Evolutionary conservation across 1,140 invertebrate genomes (phyloP), one percentile per base, ranked within the genome.

Genomic region (Heterodera schachtii): DNA sequence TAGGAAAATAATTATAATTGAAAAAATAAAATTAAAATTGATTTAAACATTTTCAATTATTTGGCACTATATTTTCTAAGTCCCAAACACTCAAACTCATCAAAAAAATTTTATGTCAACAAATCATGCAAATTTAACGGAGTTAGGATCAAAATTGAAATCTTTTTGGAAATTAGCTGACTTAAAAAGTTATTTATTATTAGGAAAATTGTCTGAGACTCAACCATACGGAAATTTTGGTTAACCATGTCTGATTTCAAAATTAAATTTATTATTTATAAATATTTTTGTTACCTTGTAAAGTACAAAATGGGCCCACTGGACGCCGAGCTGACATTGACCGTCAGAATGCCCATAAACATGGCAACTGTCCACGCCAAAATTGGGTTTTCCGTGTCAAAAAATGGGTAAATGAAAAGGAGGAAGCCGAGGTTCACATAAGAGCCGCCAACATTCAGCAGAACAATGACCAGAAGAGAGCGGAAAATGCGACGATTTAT

Each of bases 391-490:
- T 21, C 31, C 8, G 60, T 9, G 46, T 9, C 67, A 11, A 52
- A 60, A 66, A 64, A 21, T 31, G 75, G 75, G 31, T n/a, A 31
- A 46, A 66, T 57, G 46, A 66, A 11, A 52, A 78, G n/a, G 49
- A 7, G 16, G n/a, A 21, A 3, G 64, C 11, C 47, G 21, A 44
- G 41, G 46, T 31, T 43, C 47, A 78, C 31, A 52, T 60, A 66
- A 57, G 67, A 78, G 2, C 75, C 75, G 31, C 75, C 75, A 60
- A 78, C 60, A 78, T 78, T 78, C 44, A 78, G 64, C 43, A 78
- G 46, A 11, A 52, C 8, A 43, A 78, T 78, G 46, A 60, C 31
- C 67, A 78, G 46, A 52, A 78, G 21, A 11, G 75, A 78, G 31
- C 75, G 75, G 67, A 13, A 78, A 57, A 78, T 43, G 46, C 75